Percentiles rank a stretch among this genome's conserved stretches.
phyloP scores from a whole-genome alignment of 2,113 vertebrate genomes.

The Otis tarda region DNA sequence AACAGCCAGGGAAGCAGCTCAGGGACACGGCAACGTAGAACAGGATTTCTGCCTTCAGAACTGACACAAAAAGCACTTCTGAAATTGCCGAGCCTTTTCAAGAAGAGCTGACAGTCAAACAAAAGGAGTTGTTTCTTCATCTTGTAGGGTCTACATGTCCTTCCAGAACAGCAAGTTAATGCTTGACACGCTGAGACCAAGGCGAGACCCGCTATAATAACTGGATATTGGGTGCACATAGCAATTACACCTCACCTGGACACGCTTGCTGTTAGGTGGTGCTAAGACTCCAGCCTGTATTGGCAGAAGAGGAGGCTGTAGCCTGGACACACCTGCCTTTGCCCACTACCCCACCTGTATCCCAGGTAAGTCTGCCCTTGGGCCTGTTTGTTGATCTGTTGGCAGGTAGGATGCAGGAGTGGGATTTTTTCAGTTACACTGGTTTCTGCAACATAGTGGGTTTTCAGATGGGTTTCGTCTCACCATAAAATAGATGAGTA shows the following conservation, averaged over 20 bases:
- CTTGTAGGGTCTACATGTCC: neutral
- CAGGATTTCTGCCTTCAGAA: neutral
- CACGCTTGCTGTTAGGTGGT: neutral
- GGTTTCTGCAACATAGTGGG: neutral
- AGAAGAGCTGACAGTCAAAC: neutral
- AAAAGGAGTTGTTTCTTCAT: neutral
- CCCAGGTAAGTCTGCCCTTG: neutral
- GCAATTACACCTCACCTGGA: neutral
- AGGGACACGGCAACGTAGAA: neutral
- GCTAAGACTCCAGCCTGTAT: neutral
- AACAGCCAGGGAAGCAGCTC: neutral
- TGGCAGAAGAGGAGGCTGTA: neutral
- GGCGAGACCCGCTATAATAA: neutral
- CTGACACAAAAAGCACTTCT: neutral
- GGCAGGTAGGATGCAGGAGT: neutral
- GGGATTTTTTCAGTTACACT: neutral
- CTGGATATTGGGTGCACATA: neutral
- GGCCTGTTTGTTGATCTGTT: neutral
- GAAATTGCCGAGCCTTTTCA: neutral
- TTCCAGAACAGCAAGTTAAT: neutral
- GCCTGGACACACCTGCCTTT: neutral
- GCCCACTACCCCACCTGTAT: neutral
- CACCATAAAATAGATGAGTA: neutral
- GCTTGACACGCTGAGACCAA: neutral
- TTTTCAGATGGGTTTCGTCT: neutral